Conservation (phyloP, 2,113 vertebrate genomes). For the Daboia siamensis region DNA sequence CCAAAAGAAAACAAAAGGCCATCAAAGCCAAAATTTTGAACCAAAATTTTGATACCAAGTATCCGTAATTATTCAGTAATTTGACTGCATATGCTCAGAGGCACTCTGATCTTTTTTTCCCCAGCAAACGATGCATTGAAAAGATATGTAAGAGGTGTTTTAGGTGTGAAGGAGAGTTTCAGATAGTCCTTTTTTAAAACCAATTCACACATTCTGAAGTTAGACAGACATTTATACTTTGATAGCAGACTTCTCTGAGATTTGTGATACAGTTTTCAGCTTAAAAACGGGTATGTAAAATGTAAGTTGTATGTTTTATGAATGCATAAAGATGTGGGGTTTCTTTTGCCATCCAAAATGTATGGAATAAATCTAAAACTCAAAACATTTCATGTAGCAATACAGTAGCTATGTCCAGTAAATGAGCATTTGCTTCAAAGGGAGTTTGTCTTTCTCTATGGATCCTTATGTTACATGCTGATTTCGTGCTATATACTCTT, state of each 20-base stretch:
- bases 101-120: neutral
- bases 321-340: neutral
- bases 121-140: neutral
- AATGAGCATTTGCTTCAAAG: neutral
- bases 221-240: neutral
- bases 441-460: neutral
- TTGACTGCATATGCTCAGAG: neutral
- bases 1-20: too few species aligned
- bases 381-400: neutral
- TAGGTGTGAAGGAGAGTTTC: neutral
- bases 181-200: neutral
- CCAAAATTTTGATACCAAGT: too few species aligned
- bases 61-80: too few species aligned
- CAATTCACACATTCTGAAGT: neutral
- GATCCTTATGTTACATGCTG: neutral
- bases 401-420: neutral
- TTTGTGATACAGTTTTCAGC: neutral
- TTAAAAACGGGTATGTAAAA: neutral
- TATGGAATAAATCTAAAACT: neutral
- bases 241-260: neutral
- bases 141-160: neutral
- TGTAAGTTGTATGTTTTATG: neutral
- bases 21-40: too few species aligned
- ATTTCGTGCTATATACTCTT: neutral
- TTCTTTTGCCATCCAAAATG: neutral